Evolutionary conservation across 1,140 invertebrate species (phyloP).

Genomic region (Neoseiulus cucumeris): DNA sequence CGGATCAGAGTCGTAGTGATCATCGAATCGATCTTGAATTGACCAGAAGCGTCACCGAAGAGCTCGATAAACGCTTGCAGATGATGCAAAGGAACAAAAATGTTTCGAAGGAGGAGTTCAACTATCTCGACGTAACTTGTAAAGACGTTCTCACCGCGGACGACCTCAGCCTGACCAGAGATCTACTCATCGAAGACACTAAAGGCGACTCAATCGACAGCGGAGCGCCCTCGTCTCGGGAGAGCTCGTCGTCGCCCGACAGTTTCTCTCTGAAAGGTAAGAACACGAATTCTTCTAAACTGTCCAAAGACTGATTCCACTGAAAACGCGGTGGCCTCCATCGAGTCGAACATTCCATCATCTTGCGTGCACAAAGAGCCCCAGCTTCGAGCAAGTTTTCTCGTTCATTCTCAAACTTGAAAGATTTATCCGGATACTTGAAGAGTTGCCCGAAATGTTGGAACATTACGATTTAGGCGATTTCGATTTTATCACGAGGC

Average conservation of each 20-base stretch:
- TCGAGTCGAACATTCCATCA: no score
- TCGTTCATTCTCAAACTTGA: no score
- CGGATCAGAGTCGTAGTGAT: neutral
- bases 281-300: neutral
- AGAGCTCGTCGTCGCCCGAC: neutral
- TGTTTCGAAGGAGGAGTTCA: neutral
- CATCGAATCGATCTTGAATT: neutral
- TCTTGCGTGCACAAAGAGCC: no score
- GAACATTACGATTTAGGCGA: no score
- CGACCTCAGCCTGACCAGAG: neutral
- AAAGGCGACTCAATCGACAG: conserved; percentile 6
- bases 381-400: no score
- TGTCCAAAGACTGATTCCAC: no score
- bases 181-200: neutral
- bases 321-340: no score
- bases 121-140: neutral
- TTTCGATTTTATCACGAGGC: no score
- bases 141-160: conserved; percentile 5
- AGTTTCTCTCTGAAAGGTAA: neutral
- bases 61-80: neutral
- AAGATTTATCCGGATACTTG: no score
- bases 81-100: neutral
- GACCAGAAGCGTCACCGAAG: neutral
- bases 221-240: neutral
- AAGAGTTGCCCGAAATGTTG: no score